Percentiles rank a stretch among this genome's conserved stretches.
These are phyloP conservation scores for Cuniculus paca DNA, from an alignment of 2,797 vertebrate species.

Conservation along the genomic window DNA sequence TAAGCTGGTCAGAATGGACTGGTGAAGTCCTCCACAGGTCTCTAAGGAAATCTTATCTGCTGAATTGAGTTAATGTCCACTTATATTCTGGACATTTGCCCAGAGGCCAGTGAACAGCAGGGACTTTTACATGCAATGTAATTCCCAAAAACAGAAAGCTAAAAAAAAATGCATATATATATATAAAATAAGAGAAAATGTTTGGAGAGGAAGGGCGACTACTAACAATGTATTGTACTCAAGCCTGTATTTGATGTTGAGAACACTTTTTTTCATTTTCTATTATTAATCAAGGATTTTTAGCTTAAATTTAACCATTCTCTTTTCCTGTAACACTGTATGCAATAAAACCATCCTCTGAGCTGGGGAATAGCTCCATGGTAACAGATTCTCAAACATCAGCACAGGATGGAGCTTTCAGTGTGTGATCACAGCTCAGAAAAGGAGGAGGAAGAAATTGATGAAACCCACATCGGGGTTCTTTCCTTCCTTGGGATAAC, in stretches of 20 bases:
- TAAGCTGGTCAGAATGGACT: slow-evolving; percentile 47
- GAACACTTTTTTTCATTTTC: slow-evolving; percentile 60
- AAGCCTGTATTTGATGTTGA: slow-evolving; percentile 67
- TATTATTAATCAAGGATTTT: slow-evolving; percentile 77
- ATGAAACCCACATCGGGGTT: slow-evolving; percentile 65
- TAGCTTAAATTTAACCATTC: slow-evolving; percentile 81
- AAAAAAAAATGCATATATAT: slow-evolving; percentile 25
- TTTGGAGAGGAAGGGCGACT: slow-evolving; percentile 55
- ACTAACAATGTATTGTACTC: slow-evolving; percentile 62
- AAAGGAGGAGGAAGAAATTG: slow-evolving; percentile 72
- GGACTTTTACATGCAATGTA: slow-evolving; percentile 58
- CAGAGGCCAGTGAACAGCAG: slow-evolving; percentile 64
- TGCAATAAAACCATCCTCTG: slow-evolving; percentile 73
- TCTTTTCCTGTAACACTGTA: slow-evolving; percentile 75
- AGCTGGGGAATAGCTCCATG: slow-evolving; percentile 84
- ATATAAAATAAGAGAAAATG: slow-evolving; percentile 65
- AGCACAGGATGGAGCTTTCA: slow-evolving; percentile 81
- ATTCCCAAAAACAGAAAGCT: slow-evolving; percentile 65
- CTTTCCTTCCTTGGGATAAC: slow-evolving; percentile 76
- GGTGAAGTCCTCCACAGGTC: slow-evolving; percentile 47
- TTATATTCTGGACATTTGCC: slow-evolving; percentile 73
- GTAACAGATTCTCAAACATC: slow-evolving; percentile 87
- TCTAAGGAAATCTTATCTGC: slow-evolving; percentile 71
- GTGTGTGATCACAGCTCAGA: slow-evolving; percentile 81
- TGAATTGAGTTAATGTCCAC: slow-evolving; percentile 76